Evolutionary conservation across 35 echinoderm and acorn worm genomes (phyloP).

Genomic region (Hemicentrotus pulcherrimus): DNA sequence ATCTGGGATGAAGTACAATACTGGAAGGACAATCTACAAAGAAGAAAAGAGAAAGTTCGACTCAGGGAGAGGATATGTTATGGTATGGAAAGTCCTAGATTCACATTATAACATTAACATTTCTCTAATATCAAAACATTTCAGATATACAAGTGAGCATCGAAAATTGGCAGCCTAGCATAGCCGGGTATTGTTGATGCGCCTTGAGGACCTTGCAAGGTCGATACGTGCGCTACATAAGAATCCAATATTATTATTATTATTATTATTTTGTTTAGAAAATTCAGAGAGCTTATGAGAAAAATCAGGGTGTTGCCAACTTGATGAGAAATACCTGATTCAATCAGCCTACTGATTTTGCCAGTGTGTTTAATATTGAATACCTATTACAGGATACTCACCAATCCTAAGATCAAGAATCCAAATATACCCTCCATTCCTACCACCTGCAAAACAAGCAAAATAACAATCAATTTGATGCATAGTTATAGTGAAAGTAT

Average conservation of each 20-base stretch:
- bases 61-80: no score
- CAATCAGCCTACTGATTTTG: neutral
- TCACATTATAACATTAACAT: no score
- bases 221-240: no score
- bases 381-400: constrained; percentile 41
- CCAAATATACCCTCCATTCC: constrained; percentile 91
- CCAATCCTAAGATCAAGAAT: constrained; percentile 64
- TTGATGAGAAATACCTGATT: neutral
- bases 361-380: neutral
- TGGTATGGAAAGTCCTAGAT: no score
- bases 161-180: no score
- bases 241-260: no score
- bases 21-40: constrained; percentile 80
- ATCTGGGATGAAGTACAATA: constrained; percentile 83
- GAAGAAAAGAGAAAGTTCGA: neutral
- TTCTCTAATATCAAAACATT: neutral
- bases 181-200: no score
- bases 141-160: no score
- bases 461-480: neutral
- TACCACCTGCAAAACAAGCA: constrained; percentile 71
- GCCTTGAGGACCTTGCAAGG: no score
- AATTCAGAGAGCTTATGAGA: neutral
- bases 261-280: neutral
- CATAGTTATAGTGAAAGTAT: no score
- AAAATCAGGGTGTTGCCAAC: neutral